Percentiles rank a stretch among this genome's conserved stretches.
phyloP scores from a whole-genome alignment of 2,888 invertebrate genomes.

The Drosophila vallismaia region DNA sequence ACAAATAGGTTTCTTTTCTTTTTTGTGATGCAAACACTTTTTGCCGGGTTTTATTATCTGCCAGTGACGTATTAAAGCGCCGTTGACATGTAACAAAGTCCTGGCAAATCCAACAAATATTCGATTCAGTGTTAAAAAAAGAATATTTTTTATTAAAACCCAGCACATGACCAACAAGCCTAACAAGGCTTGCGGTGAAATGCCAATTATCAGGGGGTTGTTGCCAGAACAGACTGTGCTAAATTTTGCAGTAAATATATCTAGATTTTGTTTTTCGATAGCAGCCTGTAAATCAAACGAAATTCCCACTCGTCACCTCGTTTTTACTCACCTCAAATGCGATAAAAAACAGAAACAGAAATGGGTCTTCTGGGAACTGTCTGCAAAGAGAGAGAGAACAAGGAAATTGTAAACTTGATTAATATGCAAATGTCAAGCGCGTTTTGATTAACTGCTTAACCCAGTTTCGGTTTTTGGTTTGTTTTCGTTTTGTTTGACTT shows the following conservation, averaged over 20 bases:
- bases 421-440: constrained; percentile 66
- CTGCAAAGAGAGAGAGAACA: constrained; percentile 56
- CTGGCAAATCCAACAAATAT: constrained; percentile 34
- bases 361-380: constrained; percentile 29
- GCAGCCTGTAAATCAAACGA: constrained; percentile 12
- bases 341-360: constrained; percentile 12
- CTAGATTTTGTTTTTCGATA: constrained; percentile 12
- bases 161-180: constrained; percentile 30
- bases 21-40: background rate
- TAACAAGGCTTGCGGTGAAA: constrained; percentile 21
- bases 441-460: constrained; percentile 71
- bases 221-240: constrained; percentile 29
- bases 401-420: constrained; percentile 63
- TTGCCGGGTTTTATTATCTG: constrained; percentile 46
- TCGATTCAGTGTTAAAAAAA: constrained; percentile 11
- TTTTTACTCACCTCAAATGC: constrained; percentile 28
- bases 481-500: constrained; percentile 18
- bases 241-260: constrained; percentile 26
- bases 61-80: constrained; percentile 61
- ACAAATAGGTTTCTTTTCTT: constrained; percentile 19
- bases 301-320: constrained; percentile 29
- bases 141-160: constrained; percentile 34
- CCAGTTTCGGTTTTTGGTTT: constrained; percentile 48
- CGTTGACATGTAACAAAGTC: constrained; percentile 53
- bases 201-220: constrained; percentile 32